Evolutionary conservation across 2,113 vertebrate species (phyloP), one percentile per base, ranked within the genome.

Genomic region (Bufo gargarizans): DNA sequence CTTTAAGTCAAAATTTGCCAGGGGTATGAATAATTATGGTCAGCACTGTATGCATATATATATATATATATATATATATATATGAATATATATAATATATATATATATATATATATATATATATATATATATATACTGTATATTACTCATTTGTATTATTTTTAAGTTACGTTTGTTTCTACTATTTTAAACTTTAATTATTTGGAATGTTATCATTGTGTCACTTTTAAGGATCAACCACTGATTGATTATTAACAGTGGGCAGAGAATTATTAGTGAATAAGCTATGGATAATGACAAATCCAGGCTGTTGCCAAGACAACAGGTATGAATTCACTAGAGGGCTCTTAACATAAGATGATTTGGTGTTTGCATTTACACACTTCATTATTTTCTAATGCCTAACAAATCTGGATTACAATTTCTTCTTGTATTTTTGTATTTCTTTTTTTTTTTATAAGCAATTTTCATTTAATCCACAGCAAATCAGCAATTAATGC

Each of bases 241-340:
- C 76, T 53, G 76, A 20, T 22, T 78, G 77, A 78, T 14, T 78
- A 56, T 11, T 6, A 22, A n/a, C 11, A n/a, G 33, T 16, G 20
- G 20, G 55, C 45, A 49, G n/a, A 45, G 59, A 16, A 59, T 82
- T 63, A 65, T 82, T 82, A 82, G 59, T 49, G 45, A 82, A 63
- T 59, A 82, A 82, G n/a, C 63, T 88, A 86, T 86, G 87, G 90
- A 85, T 90, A 22, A 74, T 69, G 89, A 90, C 78, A 49, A 67
- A 59, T 65, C 50, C 9, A 76, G 47, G n/a, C 89, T 89, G 90
- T 88, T 86, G 49, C 77, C 91, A 78, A 85, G 86, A 88, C 59
- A 79, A 84, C 77, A 86, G 85, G 45, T 84, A 85, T 91, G 84
- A 33, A n/a, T 71, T 53, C 49, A 10, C 53, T 80, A 6, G 63